phyloP scores from a whole-genome alignment of 2,797 vertebrate genomes.

The Enoplosus armatus region DNA sequence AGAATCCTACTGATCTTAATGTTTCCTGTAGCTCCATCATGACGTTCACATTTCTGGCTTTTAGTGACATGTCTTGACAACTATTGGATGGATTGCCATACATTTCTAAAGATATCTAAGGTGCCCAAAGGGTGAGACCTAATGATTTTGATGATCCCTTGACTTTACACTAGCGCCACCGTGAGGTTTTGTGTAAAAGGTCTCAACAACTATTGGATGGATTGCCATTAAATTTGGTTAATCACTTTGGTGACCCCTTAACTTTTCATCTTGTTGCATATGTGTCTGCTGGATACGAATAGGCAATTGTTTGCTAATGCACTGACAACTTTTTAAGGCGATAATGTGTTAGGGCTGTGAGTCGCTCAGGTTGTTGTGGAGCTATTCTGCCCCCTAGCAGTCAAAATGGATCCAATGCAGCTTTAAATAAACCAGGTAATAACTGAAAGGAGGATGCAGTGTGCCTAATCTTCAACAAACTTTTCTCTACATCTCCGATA shows the following conservation, averaged over 20 bases:
- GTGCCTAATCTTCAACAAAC: not conserved
- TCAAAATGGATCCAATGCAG: not conserved
- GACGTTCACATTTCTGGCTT: too few species aligned
- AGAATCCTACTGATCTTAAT: not conserved
- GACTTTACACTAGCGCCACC: not conserved
- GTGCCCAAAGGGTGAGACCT: too few species aligned
- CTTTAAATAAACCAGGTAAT: not conserved
- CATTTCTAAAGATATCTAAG: not conserved
- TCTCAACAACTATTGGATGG: not conserved
- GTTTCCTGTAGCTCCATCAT: not conserved
- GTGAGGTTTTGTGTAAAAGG: not conserved
- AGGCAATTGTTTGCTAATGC: not conserved
- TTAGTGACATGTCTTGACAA: too few species aligned
- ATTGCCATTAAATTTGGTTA: not conserved
- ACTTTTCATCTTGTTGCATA: not conserved
- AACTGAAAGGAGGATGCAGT: not conserved
- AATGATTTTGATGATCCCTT: too few species aligned
- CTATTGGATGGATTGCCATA: not conserved
- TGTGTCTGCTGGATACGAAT: not conserved
- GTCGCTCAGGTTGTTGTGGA: not conserved
- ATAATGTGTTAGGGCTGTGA: not conserved
- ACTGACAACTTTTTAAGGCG: too few species aligned
- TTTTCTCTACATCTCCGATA: not conserved
- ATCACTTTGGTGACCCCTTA: not conserved
- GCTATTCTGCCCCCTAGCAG: not conserved